Percentiles rank a stretch among this genome's conserved stretches.
Evolutionary conservation across 1,140 invertebrate species (phyloP).

Genomic region (Gerris buenoi): DNA sequence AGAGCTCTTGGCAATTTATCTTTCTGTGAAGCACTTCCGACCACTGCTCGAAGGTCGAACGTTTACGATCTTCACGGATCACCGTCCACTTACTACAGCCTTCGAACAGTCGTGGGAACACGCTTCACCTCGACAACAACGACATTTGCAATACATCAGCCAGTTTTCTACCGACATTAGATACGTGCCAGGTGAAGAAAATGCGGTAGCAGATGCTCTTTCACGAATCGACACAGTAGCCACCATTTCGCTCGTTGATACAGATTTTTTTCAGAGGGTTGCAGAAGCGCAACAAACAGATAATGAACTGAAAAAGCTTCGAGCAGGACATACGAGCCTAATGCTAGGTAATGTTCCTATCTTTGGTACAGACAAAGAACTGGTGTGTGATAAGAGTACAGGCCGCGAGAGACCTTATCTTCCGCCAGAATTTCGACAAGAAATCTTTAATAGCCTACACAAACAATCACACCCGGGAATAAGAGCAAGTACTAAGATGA

Average conservation of each 20-base stretch:
- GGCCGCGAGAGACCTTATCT: background rate
- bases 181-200: conserved; percentile 20
- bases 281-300: conserved; percentile 12
- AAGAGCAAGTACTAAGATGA: conserved; percentile 21
- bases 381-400: background rate
- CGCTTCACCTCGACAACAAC: background rate
- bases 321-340: background rate
- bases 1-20: conserved; percentile 29
- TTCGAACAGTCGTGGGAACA: conserved; percentile 23
- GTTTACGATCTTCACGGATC: conserved; percentile 29
- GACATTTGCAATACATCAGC: background rate
- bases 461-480: conserved; percentile 19
- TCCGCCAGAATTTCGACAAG: background rate
- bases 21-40: conserved; percentile 29
- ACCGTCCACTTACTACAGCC: conserved; percentile 27
- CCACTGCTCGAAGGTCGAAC: conserved; percentile 29
- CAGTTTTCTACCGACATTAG: conserved; percentile 12
- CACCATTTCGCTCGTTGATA: conserved; percentile 2
- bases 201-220: conserved; percentile 24
- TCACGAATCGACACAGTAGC: conserved; percentile 22
- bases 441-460: background rate
- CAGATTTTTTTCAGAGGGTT: background rate
- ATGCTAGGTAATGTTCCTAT: conserved; percentile 6
- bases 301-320: background rate
- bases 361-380: background rate